Evolutionary conservation across 2,113 vertebrate genomes (phyloP), one percentile per base, ranked within the genome.

Genomic region (Bufo gargarizans): DNA sequence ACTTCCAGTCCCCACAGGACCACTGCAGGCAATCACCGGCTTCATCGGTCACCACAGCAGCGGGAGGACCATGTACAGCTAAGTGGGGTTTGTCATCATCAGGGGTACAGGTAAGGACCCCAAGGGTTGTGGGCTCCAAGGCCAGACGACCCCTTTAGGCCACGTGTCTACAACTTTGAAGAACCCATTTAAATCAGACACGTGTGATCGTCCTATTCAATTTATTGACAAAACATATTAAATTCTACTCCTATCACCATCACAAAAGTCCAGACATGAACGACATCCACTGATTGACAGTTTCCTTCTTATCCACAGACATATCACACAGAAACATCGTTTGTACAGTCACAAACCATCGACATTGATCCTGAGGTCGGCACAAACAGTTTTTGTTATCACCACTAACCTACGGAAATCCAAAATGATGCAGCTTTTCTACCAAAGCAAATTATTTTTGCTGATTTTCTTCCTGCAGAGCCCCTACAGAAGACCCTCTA

Each of bases 201-300:
- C 74, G 33, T 33, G 33, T 33, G 33, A n/a, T 53, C 17, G 17
- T 47, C 45, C 72, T 10, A 49, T 10, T 22, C 19, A 12, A 9
- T 80, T 80, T 80, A 80, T 80, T 80, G 53, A 80, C 43, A 58
- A 22, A 58, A 80, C 13, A 9, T 16, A 58, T 58, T 59, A 59
- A 12, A 59, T 80, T 43, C 45, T 50, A 76, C 47, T 76, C 77
- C 33, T 56, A 56, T 79, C 19, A 77, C 76, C 50, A 22, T 22
- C 49, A 79, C 49, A 56, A n/a, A 4, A n/a, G 49, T 77, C 47
- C 49, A 77, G 50, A 55, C 50, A 55, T 22, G n/a, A 78, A 56
- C 20, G 20, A 12, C 19, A 19, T n/a, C 0, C 22, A 58, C 43
- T 17, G 12, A 4, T 59, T 1, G 16, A 72, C 2, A 43, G 22